Base-by-base conservation (phyloP, 2,797 vertebrate genomes). In the Myripristis jacobus region DNA sequence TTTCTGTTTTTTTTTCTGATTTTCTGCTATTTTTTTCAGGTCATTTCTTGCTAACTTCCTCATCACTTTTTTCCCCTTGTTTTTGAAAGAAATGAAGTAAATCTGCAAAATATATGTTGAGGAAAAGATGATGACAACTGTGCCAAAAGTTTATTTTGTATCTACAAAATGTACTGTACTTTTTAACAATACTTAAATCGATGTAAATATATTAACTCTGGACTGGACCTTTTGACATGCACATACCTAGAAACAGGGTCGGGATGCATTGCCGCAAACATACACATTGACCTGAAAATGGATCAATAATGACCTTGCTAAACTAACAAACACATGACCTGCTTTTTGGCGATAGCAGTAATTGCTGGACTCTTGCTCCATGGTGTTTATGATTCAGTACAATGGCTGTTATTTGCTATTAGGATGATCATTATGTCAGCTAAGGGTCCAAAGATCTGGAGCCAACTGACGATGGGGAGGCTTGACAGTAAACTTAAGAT, bases 361-460 rank as follows among this genome's bases (percentile, higher is more conserved):
- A 16, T 60, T 29, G 22, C 8, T 80, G 76, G 57, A 85, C 87
- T 79, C 54, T 53, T 71, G 67, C 47, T 70, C 72, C 13, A 5
- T 38, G 56, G 25, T 83, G 77, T 87, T 77, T 29, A 65, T 75
- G 31, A 61, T 69, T 62, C 19, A 19, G 24, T 19, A 55, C 29
- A 38, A 60, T 31, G 78, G 70, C 66, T 86, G 58, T 7, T 76
- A 31, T 80, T 87, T 61, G 75, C 58, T 66, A 21, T 70, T 47
- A 13, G 54, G 51, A 47, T 54, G 57, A 27, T 56, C 46, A 73
- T 76, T 86, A 52, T 61, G 63, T 74, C 69, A 48, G 21, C 7
- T 3, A 41, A 51, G 9, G 19, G 76, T 89, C 56, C 82, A 89
- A 92, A 91, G 82, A 53, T 87, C 58, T 76, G 18, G 16, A 19